Conservation (phyloP, 2,113 vertebrate species). For the Girardinichthys multiradiatus region DNA sequence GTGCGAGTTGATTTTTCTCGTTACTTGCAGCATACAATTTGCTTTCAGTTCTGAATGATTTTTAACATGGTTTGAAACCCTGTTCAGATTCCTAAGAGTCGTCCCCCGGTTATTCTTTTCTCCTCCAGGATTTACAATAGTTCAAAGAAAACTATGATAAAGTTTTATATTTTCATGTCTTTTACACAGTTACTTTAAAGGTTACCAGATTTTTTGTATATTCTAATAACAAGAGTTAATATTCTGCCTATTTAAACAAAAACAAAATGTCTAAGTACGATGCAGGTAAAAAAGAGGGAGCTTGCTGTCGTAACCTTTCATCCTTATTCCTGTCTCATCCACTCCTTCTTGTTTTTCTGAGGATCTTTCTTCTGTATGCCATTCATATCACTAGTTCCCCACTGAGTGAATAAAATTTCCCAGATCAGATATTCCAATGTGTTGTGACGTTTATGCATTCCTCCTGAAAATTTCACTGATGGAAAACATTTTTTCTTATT, state of each 20-base stretch:
- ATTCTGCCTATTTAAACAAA: too few relatives aligned
- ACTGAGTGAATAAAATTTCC: not conserved
- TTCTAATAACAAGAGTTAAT: too few relatives aligned
- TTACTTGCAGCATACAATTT: not conserved
- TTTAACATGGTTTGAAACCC: not conserved
- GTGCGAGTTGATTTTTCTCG: not conserved
- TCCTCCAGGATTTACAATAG: too few relatives aligned
- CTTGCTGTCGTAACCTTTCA: not conserved
- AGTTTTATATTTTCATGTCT: too few relatives aligned
- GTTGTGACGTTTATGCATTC: too few relatives aligned
- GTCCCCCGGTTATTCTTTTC: too few relatives aligned
- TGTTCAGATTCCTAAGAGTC: not conserved
- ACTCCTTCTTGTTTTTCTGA: not conserved
- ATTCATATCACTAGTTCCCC: not conserved
- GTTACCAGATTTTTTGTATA: too few relatives aligned
- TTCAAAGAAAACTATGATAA: too few relatives aligned
- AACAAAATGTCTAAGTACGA: too few relatives aligned
- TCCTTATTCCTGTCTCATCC: not conserved
- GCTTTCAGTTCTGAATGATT: not conserved
- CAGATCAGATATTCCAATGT: not conserved
- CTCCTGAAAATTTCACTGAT: too few relatives aligned
- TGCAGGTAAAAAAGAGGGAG: too few relatives aligned
- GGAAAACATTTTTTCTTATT: not conserved
- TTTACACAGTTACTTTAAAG: too few relatives aligned
- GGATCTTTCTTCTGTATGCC: not conserved